Evolutionary conservation across 2,888 invertebrate species (phyloP).

Genomic region (Tortrix viridana): DNA sequence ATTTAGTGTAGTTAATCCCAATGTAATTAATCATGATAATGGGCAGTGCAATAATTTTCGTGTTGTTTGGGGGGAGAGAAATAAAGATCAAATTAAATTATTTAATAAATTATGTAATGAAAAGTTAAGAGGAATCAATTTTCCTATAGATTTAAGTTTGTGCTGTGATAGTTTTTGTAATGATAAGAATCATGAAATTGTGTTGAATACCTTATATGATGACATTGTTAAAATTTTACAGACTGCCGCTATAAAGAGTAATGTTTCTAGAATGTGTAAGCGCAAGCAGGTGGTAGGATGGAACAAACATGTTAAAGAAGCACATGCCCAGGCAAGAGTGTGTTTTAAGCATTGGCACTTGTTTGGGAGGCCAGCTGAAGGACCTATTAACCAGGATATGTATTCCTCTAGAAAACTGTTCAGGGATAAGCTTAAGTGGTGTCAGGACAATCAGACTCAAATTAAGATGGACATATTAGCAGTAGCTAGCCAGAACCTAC

Average conservation of each 20-base stretch:
- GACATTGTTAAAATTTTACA: not conserved
- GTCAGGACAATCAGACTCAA: too few relatives aligned
- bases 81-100: not conserved
- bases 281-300: not conserved
- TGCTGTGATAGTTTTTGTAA: not conserved
- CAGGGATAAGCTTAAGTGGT: not conserved
- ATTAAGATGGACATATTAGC: too few relatives aligned
- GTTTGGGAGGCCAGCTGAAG: not conserved
- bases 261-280: not conserved
- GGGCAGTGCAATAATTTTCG: too few relatives aligned
- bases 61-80: not conserved
- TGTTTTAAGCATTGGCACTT: not conserved
- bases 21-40: not conserved
- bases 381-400: not conserved
- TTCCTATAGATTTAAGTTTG: not conserved
- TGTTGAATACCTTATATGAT: not conserved
- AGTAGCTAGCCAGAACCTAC: too few relatives aligned
- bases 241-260: not conserved
- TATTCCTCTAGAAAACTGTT: not conserved
- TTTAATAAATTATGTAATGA: not conserved
- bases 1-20: not conserved
- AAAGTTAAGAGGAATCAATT: not conserved
- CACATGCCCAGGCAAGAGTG: not conserved
- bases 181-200: not conserved
- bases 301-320: not conserved